Conservation (phyloP, 2,797 vertebrate species). For the Anas bernieri region DNA sequence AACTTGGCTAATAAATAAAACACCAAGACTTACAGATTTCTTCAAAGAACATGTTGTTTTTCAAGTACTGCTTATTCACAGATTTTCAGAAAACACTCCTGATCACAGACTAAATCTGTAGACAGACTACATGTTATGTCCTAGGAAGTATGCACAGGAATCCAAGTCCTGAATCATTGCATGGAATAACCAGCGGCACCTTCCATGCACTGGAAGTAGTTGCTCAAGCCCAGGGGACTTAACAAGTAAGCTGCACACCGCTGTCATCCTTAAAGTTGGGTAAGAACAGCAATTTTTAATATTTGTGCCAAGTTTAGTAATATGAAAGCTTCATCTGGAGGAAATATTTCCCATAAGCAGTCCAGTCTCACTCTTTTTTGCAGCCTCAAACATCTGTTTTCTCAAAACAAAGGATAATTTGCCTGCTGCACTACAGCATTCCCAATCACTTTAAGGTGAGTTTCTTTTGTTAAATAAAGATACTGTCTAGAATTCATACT, state of each 20-base stretch:
- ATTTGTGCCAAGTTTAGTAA: background rate
- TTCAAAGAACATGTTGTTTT: background rate
- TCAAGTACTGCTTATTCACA: background rate
- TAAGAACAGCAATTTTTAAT: background rate
- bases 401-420: background rate
- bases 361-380: background rate
- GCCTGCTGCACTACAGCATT: background rate
- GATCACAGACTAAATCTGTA: background rate
- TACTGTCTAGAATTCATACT: background rate
- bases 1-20: background rate
- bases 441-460: background rate
- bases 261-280: background rate
- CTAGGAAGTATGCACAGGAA: fast-evolving
- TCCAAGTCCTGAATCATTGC: background rate
- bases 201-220: background rate
- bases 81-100: background rate
- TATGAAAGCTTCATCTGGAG: too few species aligned
- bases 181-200: background rate
- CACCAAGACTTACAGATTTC: background rate
- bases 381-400: background rate
- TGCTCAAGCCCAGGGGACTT: background rate
- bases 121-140: background rate
- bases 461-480: background rate
- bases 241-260: background rate
- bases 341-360: background rate